Percentiles rank a stretch among this genome's conserved stretches.
phyloP scores from a whole-genome alignment of 2,888 invertebrate genomes.

The Alsophila aescularia region DNA sequence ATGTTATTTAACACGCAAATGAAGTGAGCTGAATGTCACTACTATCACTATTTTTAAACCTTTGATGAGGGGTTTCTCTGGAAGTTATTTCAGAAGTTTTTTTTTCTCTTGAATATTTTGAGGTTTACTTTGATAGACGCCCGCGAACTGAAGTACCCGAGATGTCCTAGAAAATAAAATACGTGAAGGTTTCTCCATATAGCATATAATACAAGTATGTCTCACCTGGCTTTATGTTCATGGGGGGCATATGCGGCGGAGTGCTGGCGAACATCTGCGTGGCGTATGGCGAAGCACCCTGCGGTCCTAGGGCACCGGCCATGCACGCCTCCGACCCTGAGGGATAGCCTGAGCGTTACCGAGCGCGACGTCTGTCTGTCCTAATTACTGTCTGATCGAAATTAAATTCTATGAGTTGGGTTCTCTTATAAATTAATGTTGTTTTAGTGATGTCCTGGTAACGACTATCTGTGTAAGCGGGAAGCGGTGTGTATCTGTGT shows the following conservation, averaged over 20 bases:
- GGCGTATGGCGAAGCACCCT: conserved; percentile 66
- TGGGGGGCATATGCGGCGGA: conserved; percentile 84
- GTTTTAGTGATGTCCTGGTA: too few species aligned
- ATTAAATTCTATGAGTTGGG: neutral
- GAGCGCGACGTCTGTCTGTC: neutral
- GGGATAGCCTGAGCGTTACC: conserved; percentile 29
- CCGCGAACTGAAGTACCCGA: neutral
- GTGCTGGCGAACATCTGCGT: conserved; percentile 87
- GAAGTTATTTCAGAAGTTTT: too few species aligned
- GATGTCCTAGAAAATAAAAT: neutral
- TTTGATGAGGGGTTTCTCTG: too few species aligned
- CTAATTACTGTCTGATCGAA: neutral
- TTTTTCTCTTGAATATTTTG: too few species aligned
- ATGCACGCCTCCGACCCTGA: conserved; percentile 53
- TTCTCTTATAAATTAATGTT: too few species aligned
- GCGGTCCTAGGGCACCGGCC: conserved; percentile 40
- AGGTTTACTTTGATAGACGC: neutral
- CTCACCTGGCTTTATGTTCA: conserved; percentile 60
- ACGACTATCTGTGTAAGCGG: too few species aligned
- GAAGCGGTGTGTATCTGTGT: too few species aligned
- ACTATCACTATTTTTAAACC: too few species aligned
- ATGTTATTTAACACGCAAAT: too few species aligned
- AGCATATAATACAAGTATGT: neutral
- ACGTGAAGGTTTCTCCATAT: neutral
- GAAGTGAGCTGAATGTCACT: too few species aligned